These are phyloP conservation scores for Rhingia campestris DNA, from an alignment of 2,888 invertebrate genomes.

Conservation along the genomic window DNA sequence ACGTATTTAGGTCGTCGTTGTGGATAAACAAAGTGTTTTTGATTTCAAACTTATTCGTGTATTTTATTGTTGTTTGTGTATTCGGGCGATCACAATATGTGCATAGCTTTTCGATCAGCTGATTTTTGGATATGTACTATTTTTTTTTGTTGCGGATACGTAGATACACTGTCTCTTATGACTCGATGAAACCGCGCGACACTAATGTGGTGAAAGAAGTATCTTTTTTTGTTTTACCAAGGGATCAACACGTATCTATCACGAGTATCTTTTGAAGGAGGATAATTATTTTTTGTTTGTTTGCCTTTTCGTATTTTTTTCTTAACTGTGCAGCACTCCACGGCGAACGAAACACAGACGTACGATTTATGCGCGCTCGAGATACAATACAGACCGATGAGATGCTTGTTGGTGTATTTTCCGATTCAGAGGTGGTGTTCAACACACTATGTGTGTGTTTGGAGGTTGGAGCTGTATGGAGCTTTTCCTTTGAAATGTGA, in stretches of 20 bases:
- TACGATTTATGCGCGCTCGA: constrained; percentile 56
- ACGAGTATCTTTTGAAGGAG: too few species aligned
- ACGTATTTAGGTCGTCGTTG: constrained; percentile 60
- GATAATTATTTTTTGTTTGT: too few species aligned
- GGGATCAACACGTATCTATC: too few species aligned
- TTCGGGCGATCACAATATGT: constrained; percentile 7
- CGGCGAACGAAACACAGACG: constrained; percentile 21
- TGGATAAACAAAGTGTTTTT: constrained; percentile 56
- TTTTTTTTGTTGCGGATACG: too few species aligned
- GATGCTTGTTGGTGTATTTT: constrained; percentile 42
- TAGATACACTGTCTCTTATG: too few species aligned
- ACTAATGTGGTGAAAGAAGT: neutral
- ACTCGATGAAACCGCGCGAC: neutral
- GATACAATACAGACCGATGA: constrained; percentile 59
- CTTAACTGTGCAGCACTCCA: too few species aligned
- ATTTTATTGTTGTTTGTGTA: neutral
- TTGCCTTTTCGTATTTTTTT: too few species aligned
- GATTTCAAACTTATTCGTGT: constrained; percentile 8
- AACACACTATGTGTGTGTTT: neutral
- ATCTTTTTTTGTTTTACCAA: neutral
- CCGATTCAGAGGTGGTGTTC: constrained; percentile 18
- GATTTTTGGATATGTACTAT: constrained; percentile 10
- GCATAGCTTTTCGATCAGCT: constrained; percentile 54
- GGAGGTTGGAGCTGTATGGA: constrained; percentile 21
- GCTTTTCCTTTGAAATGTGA: constrained; percentile 44